These are phyloP conservation scores for Nephotettix cincticeps DNA, from an alignment of 1,140 invertebrate species.

Conservation along the genomic window DNA sequence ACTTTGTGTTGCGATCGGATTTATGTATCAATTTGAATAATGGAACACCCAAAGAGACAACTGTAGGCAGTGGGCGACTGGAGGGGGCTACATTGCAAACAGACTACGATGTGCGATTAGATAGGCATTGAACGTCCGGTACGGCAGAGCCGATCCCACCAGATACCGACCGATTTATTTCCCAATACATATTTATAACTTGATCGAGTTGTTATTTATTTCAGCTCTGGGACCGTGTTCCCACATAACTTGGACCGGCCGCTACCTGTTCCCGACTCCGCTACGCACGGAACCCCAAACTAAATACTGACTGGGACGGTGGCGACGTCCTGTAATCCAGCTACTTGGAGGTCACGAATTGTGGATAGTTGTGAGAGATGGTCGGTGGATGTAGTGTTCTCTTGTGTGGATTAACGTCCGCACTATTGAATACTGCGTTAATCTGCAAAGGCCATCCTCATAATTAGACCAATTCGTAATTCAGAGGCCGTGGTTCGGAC, in stretches of 20 bases:
- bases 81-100: not conserved
- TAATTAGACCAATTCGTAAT: no score
- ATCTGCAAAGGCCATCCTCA: no score
- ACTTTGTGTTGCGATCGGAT: conserved; percentile 4
- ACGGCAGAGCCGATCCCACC: not conserved
- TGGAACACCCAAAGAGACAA: conserved; percentile 12
- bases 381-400: no score
- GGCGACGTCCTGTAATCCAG: no score
- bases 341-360: no score
- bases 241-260: conserved; percentile 10
- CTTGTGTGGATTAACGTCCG: no score
- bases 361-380: no score
- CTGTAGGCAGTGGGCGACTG: not conserved
- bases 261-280: no score
- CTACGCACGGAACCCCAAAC: no score
- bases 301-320: no score
- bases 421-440: no score
- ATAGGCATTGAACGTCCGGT: conserved; percentile 5
- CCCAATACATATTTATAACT: conserved; percentile 21
- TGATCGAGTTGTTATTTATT: conserved; percentile 10
- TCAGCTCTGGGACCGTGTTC: not conserved
- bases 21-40: conserved; percentile 10
- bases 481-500: no score
- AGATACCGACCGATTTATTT: not conserved
- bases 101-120: conserved; percentile 1